A percentile compares a stretch with the other conserved stretches of the same genome.
These are phyloP conservation scores for Dicrurus megarhynchus DNA, from an alignment of 2,113 vertebrate genomes.

Conservation along the genomic window DNA sequence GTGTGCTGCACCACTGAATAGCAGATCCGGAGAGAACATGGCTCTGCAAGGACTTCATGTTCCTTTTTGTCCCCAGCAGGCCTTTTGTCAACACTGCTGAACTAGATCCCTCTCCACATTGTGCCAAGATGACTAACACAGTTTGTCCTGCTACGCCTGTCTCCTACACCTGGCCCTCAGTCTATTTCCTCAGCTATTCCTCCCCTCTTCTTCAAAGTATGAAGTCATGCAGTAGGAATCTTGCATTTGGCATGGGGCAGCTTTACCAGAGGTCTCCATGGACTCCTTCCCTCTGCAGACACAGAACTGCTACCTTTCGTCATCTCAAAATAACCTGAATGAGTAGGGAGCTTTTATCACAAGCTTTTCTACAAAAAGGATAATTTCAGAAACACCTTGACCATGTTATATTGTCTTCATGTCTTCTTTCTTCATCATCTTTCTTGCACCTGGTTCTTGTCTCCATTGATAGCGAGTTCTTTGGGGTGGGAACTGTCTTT, in stretches of 20 bases:
- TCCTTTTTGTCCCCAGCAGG: not conserved
- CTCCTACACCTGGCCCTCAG: not conserved
- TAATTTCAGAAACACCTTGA: not conserved
- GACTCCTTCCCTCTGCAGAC: not conserved
- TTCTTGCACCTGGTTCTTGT: not conserved
- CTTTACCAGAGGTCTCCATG: not conserved
- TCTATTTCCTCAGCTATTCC: not conserved
- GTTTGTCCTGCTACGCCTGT: rapidly evolving
- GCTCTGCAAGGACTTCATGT: not conserved
- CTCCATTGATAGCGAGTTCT: not conserved
- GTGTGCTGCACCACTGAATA: not conserved
- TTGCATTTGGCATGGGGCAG: not conserved
- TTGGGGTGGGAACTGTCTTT: not conserved
- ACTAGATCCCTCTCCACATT: not conserved
- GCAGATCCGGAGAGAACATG: not conserved
- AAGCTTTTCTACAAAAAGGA: not conserved
- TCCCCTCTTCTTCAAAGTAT: not conserved
- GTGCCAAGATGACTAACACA: not conserved
- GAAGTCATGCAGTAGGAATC: not conserved
- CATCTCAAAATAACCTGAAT: not conserved
- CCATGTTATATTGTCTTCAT: not conserved
- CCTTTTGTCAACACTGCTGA: not conserved
- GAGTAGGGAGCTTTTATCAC: not conserved
- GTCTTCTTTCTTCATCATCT: not conserved
- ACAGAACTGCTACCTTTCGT: not conserved